Evolutionary conservation across 2,113 vertebrate species (phyloP).

Genomic region (Charadrius vociferus): DNA sequence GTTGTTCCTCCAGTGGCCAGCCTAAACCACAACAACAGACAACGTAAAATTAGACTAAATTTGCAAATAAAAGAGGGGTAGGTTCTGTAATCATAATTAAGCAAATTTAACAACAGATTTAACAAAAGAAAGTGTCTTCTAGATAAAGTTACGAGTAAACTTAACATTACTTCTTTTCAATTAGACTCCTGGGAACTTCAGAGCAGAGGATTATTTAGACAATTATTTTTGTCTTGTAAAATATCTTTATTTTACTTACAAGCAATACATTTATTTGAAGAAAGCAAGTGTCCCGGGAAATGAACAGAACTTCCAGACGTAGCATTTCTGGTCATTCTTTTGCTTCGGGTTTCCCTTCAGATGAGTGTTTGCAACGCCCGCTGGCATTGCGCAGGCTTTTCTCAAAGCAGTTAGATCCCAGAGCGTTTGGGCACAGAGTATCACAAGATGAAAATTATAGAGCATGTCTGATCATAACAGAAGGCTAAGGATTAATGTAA

Average conservation of each 20-base stretch:
- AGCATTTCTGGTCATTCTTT: not conserved
- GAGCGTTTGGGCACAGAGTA: not conserved
- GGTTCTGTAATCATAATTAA: not conserved
- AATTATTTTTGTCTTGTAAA: not conserved
- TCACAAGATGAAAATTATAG: not conserved
- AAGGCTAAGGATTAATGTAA: not conserved
- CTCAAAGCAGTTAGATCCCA: not conserved
- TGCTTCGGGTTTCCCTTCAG: not conserved
- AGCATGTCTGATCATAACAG: not conserved
- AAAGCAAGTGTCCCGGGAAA: not conserved
- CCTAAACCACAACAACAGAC: not conserved
- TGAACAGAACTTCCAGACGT: not conserved
- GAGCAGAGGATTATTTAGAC: not conserved
- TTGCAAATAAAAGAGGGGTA: not conserved
- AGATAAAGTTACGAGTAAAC: not conserved
- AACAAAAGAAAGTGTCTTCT: not conserved
- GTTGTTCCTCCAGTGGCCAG: not conserved
- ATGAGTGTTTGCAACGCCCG: not conserved
- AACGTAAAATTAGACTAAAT: not conserved
- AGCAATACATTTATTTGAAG: not conserved
- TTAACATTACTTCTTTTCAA: not conserved
- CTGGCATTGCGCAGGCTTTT: not conserved
- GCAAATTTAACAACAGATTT: not conserved
- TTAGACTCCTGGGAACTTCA: not conserved
- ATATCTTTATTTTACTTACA: not conserved